Conservation (phyloP, 1,140 invertebrate genomes). For the Pseudomyrmex gracilis region DNA sequence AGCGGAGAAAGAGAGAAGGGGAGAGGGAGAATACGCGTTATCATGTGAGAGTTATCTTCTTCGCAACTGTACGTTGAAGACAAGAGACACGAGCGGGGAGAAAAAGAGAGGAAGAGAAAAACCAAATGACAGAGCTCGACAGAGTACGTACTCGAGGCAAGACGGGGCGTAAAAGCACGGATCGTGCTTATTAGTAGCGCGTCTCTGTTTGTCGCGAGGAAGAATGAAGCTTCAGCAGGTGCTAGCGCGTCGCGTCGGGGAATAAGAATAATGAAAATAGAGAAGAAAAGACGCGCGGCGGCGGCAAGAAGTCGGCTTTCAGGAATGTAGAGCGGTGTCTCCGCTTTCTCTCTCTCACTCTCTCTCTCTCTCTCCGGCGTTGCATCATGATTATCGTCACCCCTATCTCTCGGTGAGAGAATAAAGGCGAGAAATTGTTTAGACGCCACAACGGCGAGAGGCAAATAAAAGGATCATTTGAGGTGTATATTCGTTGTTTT, state of each 20-base stretch:
- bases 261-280: constrained; percentile 58
- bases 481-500: no score
- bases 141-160: background rate
- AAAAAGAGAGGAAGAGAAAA: background rate
- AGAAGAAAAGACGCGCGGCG: constrained; percentile 34
- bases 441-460: constrained; percentile 7
- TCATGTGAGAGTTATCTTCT: background rate
- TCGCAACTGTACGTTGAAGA: background rate
- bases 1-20: no score
- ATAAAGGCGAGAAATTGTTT: constrained; percentile 40
- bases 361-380: no score
- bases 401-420: constrained; percentile 27
- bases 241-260: constrained; percentile 20
- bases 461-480: background rate
- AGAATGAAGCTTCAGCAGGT: constrained; percentile 46
- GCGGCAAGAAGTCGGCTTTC: constrained; percentile 36
- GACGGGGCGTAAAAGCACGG: constrained; percentile 20
- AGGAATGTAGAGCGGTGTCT: constrained; percentile 34
- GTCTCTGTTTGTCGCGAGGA: constrained; percentile 35
- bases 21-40: background rate
- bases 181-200: constrained; percentile 44
- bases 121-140: background rate
- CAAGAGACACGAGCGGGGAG: background rate
- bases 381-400: constrained; percentile 50
- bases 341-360: no score